These are phyloP conservation scores for Syngnathus acus DNA, from an alignment of 2,797 vertebrate species.

Conservation along the genomic window DNA sequence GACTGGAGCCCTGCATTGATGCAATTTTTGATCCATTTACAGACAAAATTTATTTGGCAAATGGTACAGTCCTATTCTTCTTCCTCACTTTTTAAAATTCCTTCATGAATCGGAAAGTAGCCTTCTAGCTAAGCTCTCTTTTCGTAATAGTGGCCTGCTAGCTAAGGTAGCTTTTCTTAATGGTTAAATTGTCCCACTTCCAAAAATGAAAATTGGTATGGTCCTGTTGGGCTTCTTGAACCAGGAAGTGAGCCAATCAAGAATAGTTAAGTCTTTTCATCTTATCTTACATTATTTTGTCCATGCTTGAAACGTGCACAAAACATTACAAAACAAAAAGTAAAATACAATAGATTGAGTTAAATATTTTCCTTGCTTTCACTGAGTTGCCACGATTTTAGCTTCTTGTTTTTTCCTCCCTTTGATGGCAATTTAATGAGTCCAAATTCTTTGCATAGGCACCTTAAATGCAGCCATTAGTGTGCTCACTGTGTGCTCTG, in stretches of 20 bases:
- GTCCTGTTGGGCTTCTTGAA: background rate
- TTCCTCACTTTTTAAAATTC: too few species aligned
- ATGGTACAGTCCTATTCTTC: too few species aligned
- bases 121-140: too few species aligned
- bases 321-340: background rate
- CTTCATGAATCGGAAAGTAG: too few species aligned
- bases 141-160: too few species aligned
- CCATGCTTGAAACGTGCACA: background rate
- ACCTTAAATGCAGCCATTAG: constrained; percentile 1
- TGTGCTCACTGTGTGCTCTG: background rate
- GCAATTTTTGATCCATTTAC: background rate
- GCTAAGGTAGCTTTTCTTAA: too few species aligned
- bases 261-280: too few species aligned
- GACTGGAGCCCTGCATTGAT: background rate
- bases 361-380: background rate
- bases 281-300: too few species aligned
- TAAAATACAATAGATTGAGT: background rate
- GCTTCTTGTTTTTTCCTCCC: background rate
- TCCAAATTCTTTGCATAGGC: background rate
- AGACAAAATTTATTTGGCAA: background rate
- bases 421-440: constrained; percentile 3
- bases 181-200: too few species aligned
- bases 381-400: background rate
- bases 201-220: background rate
- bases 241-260: background rate